Evolutionary conservation across 1,140 invertebrate genomes (phyloP).

Genomic region (Lycorma delicatula): DNA sequence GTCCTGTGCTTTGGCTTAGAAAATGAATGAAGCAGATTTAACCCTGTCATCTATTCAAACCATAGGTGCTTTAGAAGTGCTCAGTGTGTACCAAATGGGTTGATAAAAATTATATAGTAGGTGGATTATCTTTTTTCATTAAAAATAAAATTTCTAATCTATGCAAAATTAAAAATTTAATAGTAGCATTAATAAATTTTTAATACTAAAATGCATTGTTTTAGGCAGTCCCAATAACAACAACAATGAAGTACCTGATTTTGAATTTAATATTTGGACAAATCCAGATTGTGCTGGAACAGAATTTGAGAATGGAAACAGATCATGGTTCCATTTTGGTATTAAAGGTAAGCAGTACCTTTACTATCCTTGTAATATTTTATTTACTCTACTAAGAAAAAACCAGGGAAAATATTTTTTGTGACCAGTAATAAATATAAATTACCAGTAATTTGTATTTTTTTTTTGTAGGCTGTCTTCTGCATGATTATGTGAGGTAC

Average conservation of each 20-base stretch:
- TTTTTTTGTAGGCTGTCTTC: no score
- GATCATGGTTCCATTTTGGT: slow-evolving; percentile 94
- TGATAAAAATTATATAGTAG: not conserved
- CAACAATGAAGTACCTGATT: slow-evolving; percentile 47
- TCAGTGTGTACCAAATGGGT: no score
- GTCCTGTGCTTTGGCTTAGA: no score
- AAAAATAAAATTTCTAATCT: not conserved
- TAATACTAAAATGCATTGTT: not conserved
- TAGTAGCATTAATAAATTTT: not conserved
- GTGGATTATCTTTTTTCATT: not conserved
- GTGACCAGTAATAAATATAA: no score
- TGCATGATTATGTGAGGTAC: no score
- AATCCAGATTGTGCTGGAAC: slow-evolving; percentile 80
- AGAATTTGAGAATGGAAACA: slow-evolving; percentile 80
- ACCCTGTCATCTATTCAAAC: no score
- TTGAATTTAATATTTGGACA: slow-evolving; percentile 88
- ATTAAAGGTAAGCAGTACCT: slow-evolving; percentile 50
- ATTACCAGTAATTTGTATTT: no score
- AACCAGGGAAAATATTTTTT: no score
- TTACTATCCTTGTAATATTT: not conserved
- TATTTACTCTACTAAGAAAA: not conserved
- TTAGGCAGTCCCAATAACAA: not conserved
- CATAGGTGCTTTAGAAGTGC: no score
- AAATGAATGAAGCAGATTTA: no score
- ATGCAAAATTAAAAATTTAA: not conserved